Base-by-base conservation (phyloP, 2,888 invertebrate species). In the Lithosia quadra region DNA sequence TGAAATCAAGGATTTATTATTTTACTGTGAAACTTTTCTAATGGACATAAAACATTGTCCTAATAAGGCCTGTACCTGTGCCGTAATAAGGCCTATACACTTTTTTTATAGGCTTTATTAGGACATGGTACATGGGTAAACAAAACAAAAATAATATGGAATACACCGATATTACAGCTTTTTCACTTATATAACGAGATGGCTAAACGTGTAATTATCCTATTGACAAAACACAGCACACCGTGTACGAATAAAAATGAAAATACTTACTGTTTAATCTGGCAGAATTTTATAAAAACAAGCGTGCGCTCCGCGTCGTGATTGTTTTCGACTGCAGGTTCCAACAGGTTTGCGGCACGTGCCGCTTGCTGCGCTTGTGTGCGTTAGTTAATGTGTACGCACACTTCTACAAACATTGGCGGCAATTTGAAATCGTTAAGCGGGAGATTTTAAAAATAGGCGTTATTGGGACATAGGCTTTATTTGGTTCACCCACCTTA, bases 1-100 rank as follows among this genome's bases (percentile, higher is more conserved):
- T 75, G 69, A 75, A 75, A 75, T 72, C 69, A 72, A 74, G 28
- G 55, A 63, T 71, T 74, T 74, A 72, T 59, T 62, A 64, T 69
- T 73, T 73, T 59, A 71, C 65, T 68, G 59, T 65, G 67, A 74
- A 68, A 67, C 34, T 69, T 71, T 69, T n/a, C n/a, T n/a, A n/a
- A n/a, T n/a, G n/a, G n/a, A n/a, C n/a, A n/a, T n/a, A n/a, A n/a
- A n/a, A n/a, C n/a, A n/a, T n/a, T n/a, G n/a, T n/a, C n/a, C n/a
- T n/a, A n/a, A n/a, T n/a, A n/a, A n/a, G n/a, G n/a, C n/a, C n/a
- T n/a, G n/a, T n/a, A n/a, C n/a, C n/a, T n/a, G n/a, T n/a, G n/a
- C n/a, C n/a, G n/a, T n/a, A n/a, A 74, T 71, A 65, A 73, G 67
- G 67, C 72, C 69, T 69, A 55, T 61, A 64, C 65, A 39, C 58